phyloP scores from a whole-genome alignment of 2,113 vertebrate genomes.

The Prunella fulvescens region DNA sequence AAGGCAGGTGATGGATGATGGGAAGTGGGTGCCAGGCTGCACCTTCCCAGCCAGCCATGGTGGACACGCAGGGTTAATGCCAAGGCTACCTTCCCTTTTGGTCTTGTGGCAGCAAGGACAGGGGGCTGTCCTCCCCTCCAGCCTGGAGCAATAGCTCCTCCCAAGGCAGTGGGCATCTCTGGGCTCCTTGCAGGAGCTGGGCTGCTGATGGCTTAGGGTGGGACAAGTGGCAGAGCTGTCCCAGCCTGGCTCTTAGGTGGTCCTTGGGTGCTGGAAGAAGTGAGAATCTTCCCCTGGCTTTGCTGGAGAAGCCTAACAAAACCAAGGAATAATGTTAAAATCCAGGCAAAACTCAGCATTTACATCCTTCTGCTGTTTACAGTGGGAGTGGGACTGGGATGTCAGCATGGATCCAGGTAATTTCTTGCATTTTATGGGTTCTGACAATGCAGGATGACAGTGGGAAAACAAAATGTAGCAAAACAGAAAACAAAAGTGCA shows the following conservation, averaged over 20 bases:
- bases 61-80: accelerated
- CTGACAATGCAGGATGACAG: neutral
- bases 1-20: neutral
- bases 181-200: neutral
- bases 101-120: neutral
- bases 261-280: neutral
- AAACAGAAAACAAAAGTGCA: neutral
- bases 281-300: neutral
- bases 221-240: neutral
- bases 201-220: neutral
- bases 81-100: neutral
- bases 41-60: neutral
- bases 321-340: neutral
- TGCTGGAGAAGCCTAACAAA: neutral
- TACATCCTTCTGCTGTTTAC: neutral
- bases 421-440: neutral
- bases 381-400: neutral
- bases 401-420: accelerated
- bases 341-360: neutral
- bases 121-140: neutral
- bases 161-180: neutral
- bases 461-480: neutral
- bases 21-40: neutral
- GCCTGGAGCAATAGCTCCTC: neutral
- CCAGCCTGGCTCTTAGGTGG: neutral